Conservation (phyloP, 1,140 invertebrate species). For the Pteromalus puparum region DNA sequence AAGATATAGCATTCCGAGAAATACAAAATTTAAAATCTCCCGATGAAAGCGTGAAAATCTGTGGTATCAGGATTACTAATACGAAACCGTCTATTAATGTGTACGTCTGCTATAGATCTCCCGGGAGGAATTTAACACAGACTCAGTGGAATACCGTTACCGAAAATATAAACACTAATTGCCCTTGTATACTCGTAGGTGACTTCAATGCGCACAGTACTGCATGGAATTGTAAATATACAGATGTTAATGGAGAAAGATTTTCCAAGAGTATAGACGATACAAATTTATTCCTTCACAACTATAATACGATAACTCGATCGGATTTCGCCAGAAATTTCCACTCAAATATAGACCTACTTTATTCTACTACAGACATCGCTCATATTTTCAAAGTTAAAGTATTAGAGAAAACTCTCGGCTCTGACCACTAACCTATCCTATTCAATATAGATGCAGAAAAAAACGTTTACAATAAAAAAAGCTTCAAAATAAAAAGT, state of each 20-base stretch:
- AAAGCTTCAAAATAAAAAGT: background rate
- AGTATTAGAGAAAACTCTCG: background rate
- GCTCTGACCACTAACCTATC: slow-evolving; percentile 8
- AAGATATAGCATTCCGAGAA: background rate
- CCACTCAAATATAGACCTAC: background rate
- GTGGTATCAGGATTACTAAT: slow-evolving; percentile 26
- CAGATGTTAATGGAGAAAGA: slow-evolving; percentile 10
- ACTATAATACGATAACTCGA: slow-evolving; percentile 1
- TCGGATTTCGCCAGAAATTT: background rate
- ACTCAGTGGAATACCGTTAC: background rate
- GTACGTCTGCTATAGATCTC: slow-evolving; percentile 18
- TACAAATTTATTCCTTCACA: slow-evolving; percentile 3
- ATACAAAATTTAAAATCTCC: background rate
- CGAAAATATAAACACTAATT: background rate
- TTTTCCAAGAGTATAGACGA: slow-evolving; percentile 7
- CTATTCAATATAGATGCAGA: background rate
- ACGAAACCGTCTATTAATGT: background rate
- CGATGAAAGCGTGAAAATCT: background rate
- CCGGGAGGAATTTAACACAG: background rate
- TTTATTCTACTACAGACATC: background rate
- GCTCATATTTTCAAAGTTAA: background rate
- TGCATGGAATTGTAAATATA: slow-evolving; percentile 20
- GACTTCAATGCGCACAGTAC: slow-evolving; percentile 25
- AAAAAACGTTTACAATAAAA: background rate
- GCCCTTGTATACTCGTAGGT: background rate